Evolutionary conservation across 2,113 vertebrate genomes (phyloP), one percentile per base, ranked within the genome.

Genomic region (Parus major): DNA sequence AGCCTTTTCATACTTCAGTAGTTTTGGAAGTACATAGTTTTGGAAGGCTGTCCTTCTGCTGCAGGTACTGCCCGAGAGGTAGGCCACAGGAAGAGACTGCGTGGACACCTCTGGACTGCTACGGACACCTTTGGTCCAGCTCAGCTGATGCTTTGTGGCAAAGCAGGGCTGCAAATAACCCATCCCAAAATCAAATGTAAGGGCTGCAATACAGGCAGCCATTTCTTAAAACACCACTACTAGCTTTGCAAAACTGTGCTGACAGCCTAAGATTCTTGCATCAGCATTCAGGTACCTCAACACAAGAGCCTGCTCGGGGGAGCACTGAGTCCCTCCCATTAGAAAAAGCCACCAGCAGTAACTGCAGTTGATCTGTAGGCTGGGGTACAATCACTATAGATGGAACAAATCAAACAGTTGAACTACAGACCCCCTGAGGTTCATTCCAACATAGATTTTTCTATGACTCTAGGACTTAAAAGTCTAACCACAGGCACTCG

Each of bases 361-460:
- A 73, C 36, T 70, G 50, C 50, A 85, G 36, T 5, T 18, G 44
- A 64, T 68, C 17, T 39, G 33, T 59, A 66, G 3, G 42, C 14
- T 3, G 3, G 21, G 4, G 3, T 35, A 46, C 4, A 29, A 39
- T 33, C 42, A 78, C 14, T 35, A 33, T 0, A 42, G 9, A 20
- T 2, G 23, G n/a, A 77, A 46, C 66, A 57, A 80, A 72, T 55
- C 42, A 77, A 50, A 53, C 2, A 57, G 41, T 1, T 80, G 17
- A 88, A 73, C 22, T 36, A 77, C 19, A 65, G 46, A 60, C 14
- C 10, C 42, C 15, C 6, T 11, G 31, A 83, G 29, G 15, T 57
- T 69, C 69, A 42, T 59, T 83, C 15, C 73, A 70, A 9, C 11
- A 10, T 15, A 25, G 11, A 15, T 16, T 88, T 42, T 81, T 59